Evolutionary conservation across 2,113 vertebrate species (phyloP).

Genomic region (Lipophrys pholis): DNA sequence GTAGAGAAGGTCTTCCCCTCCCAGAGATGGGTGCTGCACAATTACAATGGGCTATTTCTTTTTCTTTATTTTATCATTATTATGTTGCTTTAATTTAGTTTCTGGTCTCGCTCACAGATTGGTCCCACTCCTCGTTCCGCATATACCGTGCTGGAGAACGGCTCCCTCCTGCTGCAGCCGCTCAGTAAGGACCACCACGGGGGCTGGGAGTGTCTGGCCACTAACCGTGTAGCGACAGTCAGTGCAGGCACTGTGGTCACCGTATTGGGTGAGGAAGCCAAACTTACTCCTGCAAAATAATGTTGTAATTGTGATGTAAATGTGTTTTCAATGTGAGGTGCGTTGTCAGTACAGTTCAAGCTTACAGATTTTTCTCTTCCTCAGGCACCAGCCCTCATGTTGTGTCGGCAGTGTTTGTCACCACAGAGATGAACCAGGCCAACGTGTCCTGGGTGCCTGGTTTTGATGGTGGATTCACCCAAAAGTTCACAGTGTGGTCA

Average conservation of each 20-base stretch:
- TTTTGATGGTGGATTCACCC: conserved; percentile 94
- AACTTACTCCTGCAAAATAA: not conserved
- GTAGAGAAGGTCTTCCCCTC: conserved; percentile 66
- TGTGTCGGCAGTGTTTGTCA: conserved; percentile 85
- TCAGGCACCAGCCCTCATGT: conserved; percentile 94
- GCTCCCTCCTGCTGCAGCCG: conserved; percentile 88
- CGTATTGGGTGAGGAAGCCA: conserved; percentile 87
- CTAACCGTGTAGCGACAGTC: conserved; percentile 89
- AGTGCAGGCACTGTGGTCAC: conserved; percentile 84
- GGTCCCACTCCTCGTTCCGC: conserved; percentile 77
- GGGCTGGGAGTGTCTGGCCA: conserved; percentile 90
- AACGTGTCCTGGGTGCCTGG: conserved; percentile 94
- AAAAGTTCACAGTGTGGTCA: conserved; percentile 96
- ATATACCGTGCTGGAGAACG: conserved; percentile 84
- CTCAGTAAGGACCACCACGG: conserved; percentile 92
- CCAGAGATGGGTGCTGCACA: not conserved
- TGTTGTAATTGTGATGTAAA: not conserved
- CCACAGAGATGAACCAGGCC: conserved; percentile 84
- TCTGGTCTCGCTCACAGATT: conserved; percentile 69
- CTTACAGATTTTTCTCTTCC: conserved; percentile 4
- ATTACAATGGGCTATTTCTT: too few relatives aligned
- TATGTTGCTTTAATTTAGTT: not conserved
- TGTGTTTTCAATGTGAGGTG: not conserved
- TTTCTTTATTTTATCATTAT: not conserved
- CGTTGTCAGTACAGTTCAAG: not conserved